Evolutionary conservation across 1,140 invertebrate genomes (phyloP).

Genomic region (Heterodera carotae): DNA sequence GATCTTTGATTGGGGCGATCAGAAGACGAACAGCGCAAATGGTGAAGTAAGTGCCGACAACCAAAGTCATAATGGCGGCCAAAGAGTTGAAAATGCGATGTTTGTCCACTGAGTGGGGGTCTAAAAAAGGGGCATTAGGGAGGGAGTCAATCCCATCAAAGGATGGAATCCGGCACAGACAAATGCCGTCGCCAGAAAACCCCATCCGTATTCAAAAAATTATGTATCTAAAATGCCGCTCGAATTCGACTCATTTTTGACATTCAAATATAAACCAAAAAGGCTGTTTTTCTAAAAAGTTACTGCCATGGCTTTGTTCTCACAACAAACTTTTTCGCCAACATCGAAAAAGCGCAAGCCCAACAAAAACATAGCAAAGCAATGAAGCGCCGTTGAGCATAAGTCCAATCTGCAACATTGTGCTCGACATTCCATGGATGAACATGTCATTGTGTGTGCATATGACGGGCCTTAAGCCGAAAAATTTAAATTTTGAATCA

Average conservation of each 20-base stretch:
- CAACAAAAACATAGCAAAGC: background rate
- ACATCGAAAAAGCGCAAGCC: background rate
- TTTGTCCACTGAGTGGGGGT: background rate
- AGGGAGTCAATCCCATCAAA: too few species aligned
- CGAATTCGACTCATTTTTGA: too few species aligned
- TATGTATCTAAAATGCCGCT: too few species aligned
- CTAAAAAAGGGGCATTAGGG: background rate
- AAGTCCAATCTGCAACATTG: background rate
- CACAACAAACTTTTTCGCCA: background rate
- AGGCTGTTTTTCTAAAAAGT: too few species aligned
- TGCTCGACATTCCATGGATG: background rate
- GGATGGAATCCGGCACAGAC: too few species aligned
- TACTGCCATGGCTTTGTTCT: too few species aligned
- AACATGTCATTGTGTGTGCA: background rate
- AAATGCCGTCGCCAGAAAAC: too few species aligned
- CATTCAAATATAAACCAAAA: too few species aligned
- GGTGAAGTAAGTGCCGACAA: background rate
- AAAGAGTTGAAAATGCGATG: background rate
- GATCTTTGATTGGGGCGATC: background rate
- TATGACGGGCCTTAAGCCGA: background rate
- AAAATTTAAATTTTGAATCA: background rate
- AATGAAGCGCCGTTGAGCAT: background rate
- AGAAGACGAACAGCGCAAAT: slow-evolving; percentile 2
- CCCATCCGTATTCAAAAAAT: too few species aligned
- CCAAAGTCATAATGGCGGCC: slow-evolving; percentile 8